Evolutionary conservation across 2,113 vertebrate species (phyloP), one percentile per base, ranked within the genome.

Genomic region (Globicephala melas): DNA sequence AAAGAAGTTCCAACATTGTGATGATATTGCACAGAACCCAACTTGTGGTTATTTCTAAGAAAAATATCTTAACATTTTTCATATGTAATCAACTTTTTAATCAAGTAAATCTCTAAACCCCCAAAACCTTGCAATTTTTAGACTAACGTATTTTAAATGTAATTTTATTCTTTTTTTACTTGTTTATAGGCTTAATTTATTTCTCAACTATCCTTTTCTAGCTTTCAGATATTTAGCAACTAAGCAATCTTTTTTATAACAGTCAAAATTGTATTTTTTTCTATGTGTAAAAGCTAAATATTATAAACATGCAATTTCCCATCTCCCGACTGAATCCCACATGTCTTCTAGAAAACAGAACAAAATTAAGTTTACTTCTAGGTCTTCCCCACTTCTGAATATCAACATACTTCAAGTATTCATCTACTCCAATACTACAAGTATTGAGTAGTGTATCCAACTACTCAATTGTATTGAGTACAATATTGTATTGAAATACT

Each of bases 31-130:
- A 91, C 70, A 97, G 84, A 81, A 71, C 38, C 7, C 63, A 92
- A 50, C 44, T 95, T 97, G 82, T 89, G 82, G 81, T 96, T 95
- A 94, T 85, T 96, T 91, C 62, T 83, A 91, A 86, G 83, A 71
- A 96, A 84, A 97, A 86, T n/a, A 96, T 41, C 12, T 73, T 95
- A 81, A 96, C 4, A 1, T 77, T 97, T 94, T 96, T 91, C 88
- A 70, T 92, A 50, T 87, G 76, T 60, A 79, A 71, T 82, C 71
- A 93, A 67, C 44, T 88, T 95, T 86, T 93, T 65, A 95, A 89
- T 73, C 47, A 93, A 44, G 62, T 91, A 92, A 96, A 96, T 94
- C 68, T 55, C 38, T 94, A 79, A 87, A 96, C 17, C 47, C 25
- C 4, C 6, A 36, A 93, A 74, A 23, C 25, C 67, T 71, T 76